A percentile compares a stretch with the other conserved stretches of the same genome.
Conservation (phyloP, 2,888 invertebrate genomes). For the Callyntrura guangdongensis region DNA sequence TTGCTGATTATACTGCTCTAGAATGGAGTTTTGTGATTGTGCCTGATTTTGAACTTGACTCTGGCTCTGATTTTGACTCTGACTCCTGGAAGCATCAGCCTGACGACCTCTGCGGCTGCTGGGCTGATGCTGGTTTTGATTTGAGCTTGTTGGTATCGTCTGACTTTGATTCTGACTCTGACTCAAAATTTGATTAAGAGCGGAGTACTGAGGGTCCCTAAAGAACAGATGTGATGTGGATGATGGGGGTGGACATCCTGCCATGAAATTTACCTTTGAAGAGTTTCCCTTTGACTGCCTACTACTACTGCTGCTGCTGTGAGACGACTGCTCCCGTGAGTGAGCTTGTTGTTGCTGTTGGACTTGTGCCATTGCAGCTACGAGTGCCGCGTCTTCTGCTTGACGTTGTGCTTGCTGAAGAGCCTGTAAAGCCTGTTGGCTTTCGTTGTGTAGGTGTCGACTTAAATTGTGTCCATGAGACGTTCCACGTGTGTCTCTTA, state of each 20-base stretch:
- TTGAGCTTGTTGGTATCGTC: conserved; percentile 79
- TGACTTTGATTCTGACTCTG: conserved; percentile 82
- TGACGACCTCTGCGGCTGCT: conserved; percentile 82
- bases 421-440: conserved; percentile 85
- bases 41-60: conserved; percentile 82
- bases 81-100: conserved; percentile 81
- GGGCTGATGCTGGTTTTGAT: conserved; percentile 81
- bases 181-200: conserved; percentile 80
- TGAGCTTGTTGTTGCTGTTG: conserved; percentile 84
- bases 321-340: conserved; percentile 85
- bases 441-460: conserved; percentile 82
- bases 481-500: conserved; percentile 84
- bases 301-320: conserved; percentile 81
- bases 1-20: conserved; percentile 83
- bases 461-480: conserved; percentile 82
- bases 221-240: conserved; percentile 83
- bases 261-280: conserved; percentile 82
- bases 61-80: conserved; percentile 81
- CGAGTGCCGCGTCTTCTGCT: conserved; percentile 85
- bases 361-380: conserved; percentile 85
- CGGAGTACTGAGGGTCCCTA: conserved; percentile 82
- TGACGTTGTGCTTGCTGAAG: conserved; percentile 85
- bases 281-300: conserved; percentile 82
- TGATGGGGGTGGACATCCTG: conserved; percentile 81
- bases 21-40: conserved; percentile 82